Base-by-base conservation (phyloP, 1,140 invertebrate genomes). In the Acyrthosiphon pisum region DNA sequence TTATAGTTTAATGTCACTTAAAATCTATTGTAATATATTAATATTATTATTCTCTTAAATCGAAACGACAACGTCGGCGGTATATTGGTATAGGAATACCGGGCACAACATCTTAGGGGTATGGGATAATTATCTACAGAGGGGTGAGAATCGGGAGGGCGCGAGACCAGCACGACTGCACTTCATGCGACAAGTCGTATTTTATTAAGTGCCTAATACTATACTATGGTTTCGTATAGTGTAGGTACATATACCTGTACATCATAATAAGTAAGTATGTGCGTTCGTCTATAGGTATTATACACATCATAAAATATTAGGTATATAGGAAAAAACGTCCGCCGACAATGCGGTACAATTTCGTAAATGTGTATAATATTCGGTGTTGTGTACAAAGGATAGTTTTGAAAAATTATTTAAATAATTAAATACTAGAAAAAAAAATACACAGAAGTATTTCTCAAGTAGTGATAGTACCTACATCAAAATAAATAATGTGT, bases 61-160 rank as follows among this genome's bases (percentile, higher is more conserved):
- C 4, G 60, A 76, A n/a, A 76, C n/a, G 11, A 76, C 30, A 35
- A n/a, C n/a, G n/a, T 76, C 60, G n/a, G n/a, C 60, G 60, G 14
- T 76, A 76, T 76, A 76, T 76, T n/a, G 18, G n/a, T n/a, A n/a
- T 76, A 76, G 60, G n/a, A 76, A 76, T 76, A 76, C 60, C 60
- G 14, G n/a, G n/a, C 60, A 76, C 60, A n/a, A 68, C 60, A 76
- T 76, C n/a, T 6, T 6, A 18, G 20, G 50, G 20, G 60, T 14
- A n/a, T 30, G 60, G 60, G 23, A 68, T 68, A 68, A 68, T 68
- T n/a, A n/a, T 68, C 60, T 68, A 68, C 60, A 68, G 1, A 6
- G 60, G 60, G 60, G 11, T 30, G 60, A 68, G 30, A n/a, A 11
- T 68, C 26, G 9, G 3, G 60, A 68, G 60, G 26, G 60, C 9